Evolutionary conservation across 53 echinoderm and acorn worm genomes (phyloP).

Genomic region (Luidia sarsii): DNA sequence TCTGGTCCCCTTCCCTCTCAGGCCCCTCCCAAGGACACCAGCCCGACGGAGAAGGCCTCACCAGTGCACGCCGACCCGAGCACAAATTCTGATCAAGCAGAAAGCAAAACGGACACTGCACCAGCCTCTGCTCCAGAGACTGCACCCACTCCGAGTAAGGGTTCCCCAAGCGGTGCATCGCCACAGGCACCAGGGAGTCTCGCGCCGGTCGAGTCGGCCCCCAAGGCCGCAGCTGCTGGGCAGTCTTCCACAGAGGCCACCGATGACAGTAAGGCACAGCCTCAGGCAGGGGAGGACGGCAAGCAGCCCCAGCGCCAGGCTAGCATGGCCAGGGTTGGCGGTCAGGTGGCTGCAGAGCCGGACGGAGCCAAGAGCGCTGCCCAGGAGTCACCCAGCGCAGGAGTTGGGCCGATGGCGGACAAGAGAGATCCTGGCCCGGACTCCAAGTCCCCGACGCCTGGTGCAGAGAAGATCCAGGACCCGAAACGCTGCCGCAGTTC

Average conservation of each 20-base stretch:
- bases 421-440: background rate
- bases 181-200: too few species aligned
- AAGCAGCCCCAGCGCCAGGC: too few species aligned
- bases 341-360: background rate
- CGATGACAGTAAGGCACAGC: background rate
- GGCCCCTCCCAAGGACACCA: background rate
- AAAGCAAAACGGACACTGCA: constrained; percentile 1
- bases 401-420: background rate
- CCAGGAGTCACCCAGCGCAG: too few species aligned
- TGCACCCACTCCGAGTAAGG: background rate
- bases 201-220: constrained; percentile 44
- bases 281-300: background rate
- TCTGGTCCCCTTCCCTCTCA: constrained; percentile 6
- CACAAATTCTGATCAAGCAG: background rate
- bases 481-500: constrained; percentile 7
- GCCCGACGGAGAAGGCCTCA: constrained; percentile 16
- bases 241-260: background rate
- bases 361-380: background rate
- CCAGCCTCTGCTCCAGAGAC: constrained; percentile 6
- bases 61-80: background rate
- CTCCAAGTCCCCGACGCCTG: constrained; percentile 5
- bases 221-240: background rate
- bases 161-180: background rate
- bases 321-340: background rate
- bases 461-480: constrained; percentile 2